Evolutionary conservation across 92 coral and sea anemone genomes (phyloP), one percentile per base, ranked within the genome.

Genomic region (Pocillopora meandrina): DNA sequence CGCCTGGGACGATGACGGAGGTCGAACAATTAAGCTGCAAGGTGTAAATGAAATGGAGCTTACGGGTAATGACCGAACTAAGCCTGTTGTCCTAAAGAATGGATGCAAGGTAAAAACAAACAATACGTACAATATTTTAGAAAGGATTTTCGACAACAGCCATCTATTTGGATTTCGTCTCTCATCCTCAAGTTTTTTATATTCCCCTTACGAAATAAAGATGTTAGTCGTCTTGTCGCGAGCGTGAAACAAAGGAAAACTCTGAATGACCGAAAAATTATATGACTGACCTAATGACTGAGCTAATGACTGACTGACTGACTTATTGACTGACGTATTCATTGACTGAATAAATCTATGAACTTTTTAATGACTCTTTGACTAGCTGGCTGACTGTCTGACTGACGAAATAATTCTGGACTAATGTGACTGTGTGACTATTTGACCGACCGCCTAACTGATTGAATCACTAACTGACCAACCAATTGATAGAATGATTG

Each of bases 1-100:
- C 55, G 87, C 87, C 66, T 84, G 87, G 87, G 82, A 75, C 9
- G 86, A 79, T 12, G 76, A 42, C 13, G 75, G 72, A 20, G 81
- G 82, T 17, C 88, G 62, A 20, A 92, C 92, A 61, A 86, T 94
- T 65, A 94, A 85, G 75, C 89, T 94, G 64, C 90, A 89, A 71
- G 95, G 98, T 18, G 95, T 90, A 42, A 94, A 94, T 31, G 95
- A 88, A 19, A 65, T 88, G 85, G 87, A 84, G 60, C 82, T 84
- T 74, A 84, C 81, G 17, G 13, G 61, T 56, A 75, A 62, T 10
- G 58, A 47, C 35, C 52, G 9, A 16, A 65, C 82, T 17, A 84
- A 52, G 66, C 75, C 82, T 17, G 52, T 66, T 61, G 75, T 84
- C 3, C 19, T 64, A 26, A 74, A 65, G 59, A 90, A 94, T 82